Conservation (phyloP, 1,140 invertebrate genomes). For the Caenorhabditis elegans region DNA sequence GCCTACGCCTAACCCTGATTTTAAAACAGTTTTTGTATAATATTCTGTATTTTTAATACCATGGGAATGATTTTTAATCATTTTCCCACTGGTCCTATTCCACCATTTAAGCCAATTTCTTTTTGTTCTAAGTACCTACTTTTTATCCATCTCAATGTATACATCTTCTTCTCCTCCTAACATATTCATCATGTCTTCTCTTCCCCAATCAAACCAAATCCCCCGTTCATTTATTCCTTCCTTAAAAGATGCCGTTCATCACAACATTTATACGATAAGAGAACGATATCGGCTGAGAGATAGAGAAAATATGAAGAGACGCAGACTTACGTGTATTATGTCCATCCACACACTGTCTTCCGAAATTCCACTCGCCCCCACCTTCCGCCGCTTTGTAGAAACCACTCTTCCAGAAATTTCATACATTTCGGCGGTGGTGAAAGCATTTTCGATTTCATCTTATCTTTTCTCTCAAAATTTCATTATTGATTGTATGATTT, state of each 20-base stretch:
- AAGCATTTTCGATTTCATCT: background rate
- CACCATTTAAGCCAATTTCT: no score
- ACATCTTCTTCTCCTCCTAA: background rate
- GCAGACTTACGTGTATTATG: background rate
- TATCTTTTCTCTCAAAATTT: background rate
- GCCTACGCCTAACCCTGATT: no score
- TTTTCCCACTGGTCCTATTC: no score
- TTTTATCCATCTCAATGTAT: background rate
- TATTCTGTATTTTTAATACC: no score
- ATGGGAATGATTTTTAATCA: no score
- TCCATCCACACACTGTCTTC: no score
- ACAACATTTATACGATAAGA: conserved; percentile 28
- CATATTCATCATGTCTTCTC: no score
- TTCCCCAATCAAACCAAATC: no score
- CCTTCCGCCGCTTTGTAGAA: background rate
- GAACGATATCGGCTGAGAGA: background rate
- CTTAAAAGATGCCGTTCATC: background rate
- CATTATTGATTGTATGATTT: background rate
- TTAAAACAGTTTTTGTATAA: no score
- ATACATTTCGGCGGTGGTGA: no score
- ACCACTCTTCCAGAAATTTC: conserved; percentile 27
- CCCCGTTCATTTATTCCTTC: background rate
- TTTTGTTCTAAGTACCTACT: no score
- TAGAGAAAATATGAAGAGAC: background rate
- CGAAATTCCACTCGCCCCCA: background rate